phyloP scores from a whole-genome alignment of 2,888 invertebrate species.

The Hybos culiciformis region DNA sequence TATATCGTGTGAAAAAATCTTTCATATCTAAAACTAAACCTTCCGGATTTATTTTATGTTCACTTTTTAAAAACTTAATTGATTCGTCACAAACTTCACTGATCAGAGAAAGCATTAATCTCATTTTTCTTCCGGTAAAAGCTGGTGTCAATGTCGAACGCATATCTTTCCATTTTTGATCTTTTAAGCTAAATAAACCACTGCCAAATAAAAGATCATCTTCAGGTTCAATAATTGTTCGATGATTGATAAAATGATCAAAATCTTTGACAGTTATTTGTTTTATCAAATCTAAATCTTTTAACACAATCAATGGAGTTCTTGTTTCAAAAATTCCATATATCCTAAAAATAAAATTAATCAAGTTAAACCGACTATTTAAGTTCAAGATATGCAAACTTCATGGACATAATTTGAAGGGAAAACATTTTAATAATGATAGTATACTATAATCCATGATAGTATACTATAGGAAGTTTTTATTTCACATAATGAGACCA shows the following conservation, averaged over 20 bases:
- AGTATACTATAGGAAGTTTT: background rate
- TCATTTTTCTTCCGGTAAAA: conserved; percentile 29
- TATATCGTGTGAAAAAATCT: conserved; percentile 23
- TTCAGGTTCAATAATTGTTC: conserved; percentile 2
- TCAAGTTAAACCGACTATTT: no score
- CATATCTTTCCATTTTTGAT: conserved; percentile 24
- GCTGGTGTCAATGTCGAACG: conserved; percentile 24
- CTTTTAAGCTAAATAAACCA: conserved; percentile 7
- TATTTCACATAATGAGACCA: background rate
- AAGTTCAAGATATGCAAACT: background rate
- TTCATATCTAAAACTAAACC: conserved; percentile 19
- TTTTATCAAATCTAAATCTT: conserved; percentile 23
- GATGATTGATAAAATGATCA: conserved; percentile 10
- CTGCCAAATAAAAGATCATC: conserved; percentile 29
- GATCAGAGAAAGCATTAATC: conserved; percentile 20
- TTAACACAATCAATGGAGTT: conserved; percentile 22
- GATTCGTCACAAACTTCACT: conserved; percentile 18
- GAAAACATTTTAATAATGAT: background rate
- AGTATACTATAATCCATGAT: background rate
- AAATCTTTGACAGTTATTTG: conserved; percentile 12
- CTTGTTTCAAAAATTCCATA: background rate
- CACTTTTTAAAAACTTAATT: conserved; percentile 13
- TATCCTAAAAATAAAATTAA: background rate
- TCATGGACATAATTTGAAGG: conserved; percentile 4
- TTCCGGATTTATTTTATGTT: background rate